Base-by-base conservation (phyloP, 2,113 vertebrate species). In the Bolborhynchus lineola region DNA sequence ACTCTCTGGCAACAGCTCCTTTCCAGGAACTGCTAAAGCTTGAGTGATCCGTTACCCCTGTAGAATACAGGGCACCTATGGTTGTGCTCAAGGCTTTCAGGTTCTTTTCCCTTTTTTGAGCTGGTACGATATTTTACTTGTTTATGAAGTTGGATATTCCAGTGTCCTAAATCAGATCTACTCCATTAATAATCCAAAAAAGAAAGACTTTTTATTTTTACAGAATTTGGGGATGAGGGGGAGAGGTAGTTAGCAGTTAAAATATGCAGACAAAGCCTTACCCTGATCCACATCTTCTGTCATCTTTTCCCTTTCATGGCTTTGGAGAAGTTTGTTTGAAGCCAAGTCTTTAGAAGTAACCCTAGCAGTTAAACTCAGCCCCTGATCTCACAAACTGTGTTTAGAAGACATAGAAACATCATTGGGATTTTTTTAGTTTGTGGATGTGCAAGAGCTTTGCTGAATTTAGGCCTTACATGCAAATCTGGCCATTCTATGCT, bases 121-220 rank as follows among this genome's bases (percentile, higher is more conserved):
- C 21, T 63, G 50, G 3, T 64, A n/a, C 1, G 0, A 5, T 78
- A 37, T 52, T 63, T 13, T 64, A 35, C 17, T 17, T 60, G 0
- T 68, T 63, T 88, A 29, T 53, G 21, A 67, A 86, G 6, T 71
- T 7, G 3, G 10, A 26, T 81, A 42, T 37, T 74, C 18, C 31
- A 17, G 9, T 55, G 29, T 6, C 72, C 84, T 82, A 29, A 47
- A 88, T 90, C 17, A 33, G 26, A 39, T 55, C 10, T 28, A 42
- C 3, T 55, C 18, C 15, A 47, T 75, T 81, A 86, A 47, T 50
- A 55, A 42, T 47, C 4, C 5, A 29, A 57, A 70, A 35, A 21
- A 57, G 4, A 84, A 85, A 13, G 4, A 33, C 11, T 44, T 72
- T 68, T 59, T 63, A 7, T 31, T 80, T 71, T 79, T 70, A 8